These are phyloP conservation scores for Microtus montanus DNA, from an alignment of 2,113 vertebrate genomes.

Conservation along the genomic window DNA sequence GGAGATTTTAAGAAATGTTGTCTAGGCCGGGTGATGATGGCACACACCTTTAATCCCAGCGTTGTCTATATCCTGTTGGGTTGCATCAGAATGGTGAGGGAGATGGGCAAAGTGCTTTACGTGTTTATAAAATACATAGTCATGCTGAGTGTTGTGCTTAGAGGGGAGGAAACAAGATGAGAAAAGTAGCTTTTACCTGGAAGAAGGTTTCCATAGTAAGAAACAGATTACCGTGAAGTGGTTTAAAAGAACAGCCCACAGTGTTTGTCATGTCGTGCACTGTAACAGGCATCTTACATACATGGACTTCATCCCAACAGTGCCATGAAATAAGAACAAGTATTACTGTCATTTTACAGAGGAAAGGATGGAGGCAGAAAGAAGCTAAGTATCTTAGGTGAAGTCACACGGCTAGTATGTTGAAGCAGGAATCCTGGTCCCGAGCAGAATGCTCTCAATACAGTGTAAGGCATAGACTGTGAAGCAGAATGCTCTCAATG, in stretches of 20 bases:
- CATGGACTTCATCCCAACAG: not conserved
- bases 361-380: not conserved
- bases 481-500: not conserved
- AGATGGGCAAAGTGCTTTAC: not conserved
- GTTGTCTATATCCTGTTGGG: not conserved
- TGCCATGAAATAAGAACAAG: not conserved
- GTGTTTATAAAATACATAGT: not conserved
- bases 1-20: slow-evolving; percentile 23
- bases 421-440: not conserved
- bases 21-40: too few species aligned
- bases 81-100: not conserved
- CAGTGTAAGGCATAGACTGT: not conserved
- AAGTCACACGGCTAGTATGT: not conserved
- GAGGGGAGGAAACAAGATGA: not conserved
- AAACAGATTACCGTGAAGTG: not conserved
- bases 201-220: not conserved
- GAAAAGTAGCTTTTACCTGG: slow-evolving; percentile 18
- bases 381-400: not conserved
- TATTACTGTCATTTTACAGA: slow-evolving; percentile 13
- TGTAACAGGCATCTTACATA: not conserved
- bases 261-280: not conserved
- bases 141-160: not conserved
- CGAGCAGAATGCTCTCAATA: not conserved
- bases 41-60: too few species aligned
- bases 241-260: not conserved